Conservation (phyloP, 2,113 vertebrate genomes). For the Fregata magnificens region DNA sequence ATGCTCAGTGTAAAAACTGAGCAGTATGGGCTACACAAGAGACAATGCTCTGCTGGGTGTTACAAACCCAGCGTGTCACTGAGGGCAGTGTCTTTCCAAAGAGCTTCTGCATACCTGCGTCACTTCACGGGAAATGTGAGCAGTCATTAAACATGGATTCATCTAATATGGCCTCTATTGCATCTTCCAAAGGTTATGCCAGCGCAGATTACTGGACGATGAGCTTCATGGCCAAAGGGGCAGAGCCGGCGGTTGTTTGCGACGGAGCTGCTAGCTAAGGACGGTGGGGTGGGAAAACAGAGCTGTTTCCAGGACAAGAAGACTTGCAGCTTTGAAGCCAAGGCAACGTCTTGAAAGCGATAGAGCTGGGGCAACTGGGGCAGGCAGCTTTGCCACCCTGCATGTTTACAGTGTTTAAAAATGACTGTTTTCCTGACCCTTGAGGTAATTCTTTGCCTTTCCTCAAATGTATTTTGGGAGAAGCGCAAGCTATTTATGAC, state of each 20-base stretch:
- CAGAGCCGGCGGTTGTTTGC: conserved; percentile 68
- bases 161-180: background rate
- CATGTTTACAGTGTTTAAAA: conserved; percentile 45
- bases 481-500: conserved; percentile 30
- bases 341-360: conserved; percentile 21
- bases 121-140: background rate
- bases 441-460: conserved; percentile 45
- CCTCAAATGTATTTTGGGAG: conserved; percentile 41
- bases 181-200: conserved; percentile 69
- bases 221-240: conserved; percentile 69
- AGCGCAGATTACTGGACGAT: conserved; percentile 61
- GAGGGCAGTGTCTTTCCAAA: background rate
- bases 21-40: background rate
- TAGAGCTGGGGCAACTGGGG: conserved; percentile 12
- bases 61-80: background rate
- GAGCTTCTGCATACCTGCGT: background rate
- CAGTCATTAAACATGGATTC: background rate
- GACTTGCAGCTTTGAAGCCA: conserved; percentile 30
- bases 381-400: conserved; percentile 49
- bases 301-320: background rate
- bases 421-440: conserved; percentile 40
- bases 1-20: background rate
- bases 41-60: fast-evolving
- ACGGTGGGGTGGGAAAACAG: background rate
- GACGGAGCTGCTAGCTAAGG: conserved; percentile 72